Base-by-base conservation (phyloP, 2,888 invertebrate genomes). In the Tineola bisselliella region DNA sequence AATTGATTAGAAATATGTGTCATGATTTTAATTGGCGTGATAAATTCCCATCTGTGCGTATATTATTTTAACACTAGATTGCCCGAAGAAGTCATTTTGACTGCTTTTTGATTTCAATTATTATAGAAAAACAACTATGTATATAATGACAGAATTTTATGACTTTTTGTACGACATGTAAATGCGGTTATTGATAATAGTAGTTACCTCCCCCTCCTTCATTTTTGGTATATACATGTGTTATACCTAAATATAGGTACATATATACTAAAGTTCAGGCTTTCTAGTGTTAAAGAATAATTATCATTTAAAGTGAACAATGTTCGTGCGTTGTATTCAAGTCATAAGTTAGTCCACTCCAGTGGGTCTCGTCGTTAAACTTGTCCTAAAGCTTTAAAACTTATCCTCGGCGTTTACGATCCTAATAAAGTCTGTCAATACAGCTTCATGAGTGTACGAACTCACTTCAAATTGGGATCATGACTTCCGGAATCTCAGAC, bases 361-460 rank as follows among this genome's bases (percentile, higher is more conserved):
- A 38, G 38, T 56, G 19, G 56, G 56, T 56, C 56, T 56, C 25
- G 19, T 56, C 56, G 56, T 56, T 56, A 56, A 56, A 30, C 56
- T 56, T 56, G 56, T 56, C 38, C 10, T 38, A 38, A 38, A 38
- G 38, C 38, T 30, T 58, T 58, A 33, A 58, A 58, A 58, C 58
- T 58, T 33, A 58, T 31, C 15, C 33, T 8, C 33, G 30, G 30
- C 31, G 13, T 58, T 58, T 58, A 58, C 58, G 58, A 58, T 25
- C 19, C 33, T 58, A 58, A 58, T 58, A 58, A 58, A 56, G 56
- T 56, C 19, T 30, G 56, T 56, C 19, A n/a, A 48, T 56, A 56
- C 19, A n/a, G 30, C 56, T 58, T 58, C 19, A 58, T 58, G 13
- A 33, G 33, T 33, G 58, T 12, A 13, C 15, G 12, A 30, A 58